Evolutionary conservation across 2,113 vertebrate species (phyloP).

Genomic region (Epinephelus fuscoguttatus): DNA sequence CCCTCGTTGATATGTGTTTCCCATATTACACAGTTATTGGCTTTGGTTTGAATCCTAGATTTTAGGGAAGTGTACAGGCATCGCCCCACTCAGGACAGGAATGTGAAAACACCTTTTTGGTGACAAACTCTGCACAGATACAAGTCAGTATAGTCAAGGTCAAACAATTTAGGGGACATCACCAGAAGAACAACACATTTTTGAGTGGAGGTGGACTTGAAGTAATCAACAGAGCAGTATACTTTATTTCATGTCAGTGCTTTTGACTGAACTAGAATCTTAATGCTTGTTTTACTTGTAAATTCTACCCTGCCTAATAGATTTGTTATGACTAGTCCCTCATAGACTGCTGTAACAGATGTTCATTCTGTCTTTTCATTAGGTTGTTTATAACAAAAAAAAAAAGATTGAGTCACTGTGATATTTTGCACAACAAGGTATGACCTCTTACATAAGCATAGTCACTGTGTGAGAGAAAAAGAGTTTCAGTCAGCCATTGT

Average conservation of each 20-base stretch:
- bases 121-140: too few relatives aligned
- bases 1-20: too few relatives aligned
- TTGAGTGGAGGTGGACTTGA: too few relatives aligned
- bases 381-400: slow-evolving; percentile 26
- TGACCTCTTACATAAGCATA: background rate
- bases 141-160: too few relatives aligned
- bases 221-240: background rate
- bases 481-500: background rate
- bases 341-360: slow-evolving; percentile 26
- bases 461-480: too few relatives aligned
- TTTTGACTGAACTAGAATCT: slow-evolving; percentile 22
- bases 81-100: too few relatives aligned
- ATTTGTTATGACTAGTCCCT: slow-evolving; percentile 23
- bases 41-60: too few relatives aligned
- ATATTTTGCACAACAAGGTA: background rate
- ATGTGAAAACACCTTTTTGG: too few relatives aligned
- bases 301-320: slow-evolving; percentile 1
- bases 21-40: too few relatives aligned
- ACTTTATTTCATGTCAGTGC: background rate
- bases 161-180: too few relatives aligned
- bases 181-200: too few relatives aligned
- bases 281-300: background rate
- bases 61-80: too few relatives aligned
- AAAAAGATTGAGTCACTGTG: background rate
- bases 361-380: slow-evolving; percentile 41